Base-by-base conservation (phyloP, 2,797 vertebrate genomes). In the Scolopax bukidnonensis region DNA sequence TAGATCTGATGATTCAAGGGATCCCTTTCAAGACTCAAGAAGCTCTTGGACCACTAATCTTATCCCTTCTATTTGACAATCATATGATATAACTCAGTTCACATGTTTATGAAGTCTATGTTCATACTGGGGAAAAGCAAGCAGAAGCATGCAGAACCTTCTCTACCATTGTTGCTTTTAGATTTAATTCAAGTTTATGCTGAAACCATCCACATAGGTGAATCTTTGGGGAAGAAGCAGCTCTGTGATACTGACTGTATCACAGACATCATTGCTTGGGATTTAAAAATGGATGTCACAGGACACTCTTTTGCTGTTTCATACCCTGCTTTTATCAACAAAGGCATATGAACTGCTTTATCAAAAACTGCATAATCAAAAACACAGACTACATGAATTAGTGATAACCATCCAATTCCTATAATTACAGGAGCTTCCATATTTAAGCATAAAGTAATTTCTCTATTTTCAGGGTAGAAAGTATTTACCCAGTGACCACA, bases 371-470 rank as follows among this genome's bases (percentile, higher is more conserved):
- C 36, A 36, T 38, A 50, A 33, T 32, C 1, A 73, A 24, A 56
- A 68, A 16, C 0, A 2, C 9, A 47, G 38, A 30, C 24, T 48
- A 38, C 0, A 0, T 54, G 47, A 60, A 33, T 21, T 33, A 28
- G 9, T 41, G n/a, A 51, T 21, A 59, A 59, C 12, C 28, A 16
- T 68, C 48, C 10, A n/a, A 43, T 28, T 75, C 24, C 11, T 50
- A 21, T 47, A 69, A 47, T 75, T 59, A 75, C 21, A 84, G 57
- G 24, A 84, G 12, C 18, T 25, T 84, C n/a, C 12, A 28, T 60
- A 53, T 67, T 73, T 54, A 43, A 67, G 19, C 47, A 65, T n/a
- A 54, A 4, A 40, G 21, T 6, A 59, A 48, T 69, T 53, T 77
- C n/a, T 65, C 7, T 33, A 1, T 70, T 69, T 69, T 10, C 27